Evolutionary conservation across 2,888 invertebrate genomes (phyloP).

Genomic region (Brachyptera putata): DNA sequence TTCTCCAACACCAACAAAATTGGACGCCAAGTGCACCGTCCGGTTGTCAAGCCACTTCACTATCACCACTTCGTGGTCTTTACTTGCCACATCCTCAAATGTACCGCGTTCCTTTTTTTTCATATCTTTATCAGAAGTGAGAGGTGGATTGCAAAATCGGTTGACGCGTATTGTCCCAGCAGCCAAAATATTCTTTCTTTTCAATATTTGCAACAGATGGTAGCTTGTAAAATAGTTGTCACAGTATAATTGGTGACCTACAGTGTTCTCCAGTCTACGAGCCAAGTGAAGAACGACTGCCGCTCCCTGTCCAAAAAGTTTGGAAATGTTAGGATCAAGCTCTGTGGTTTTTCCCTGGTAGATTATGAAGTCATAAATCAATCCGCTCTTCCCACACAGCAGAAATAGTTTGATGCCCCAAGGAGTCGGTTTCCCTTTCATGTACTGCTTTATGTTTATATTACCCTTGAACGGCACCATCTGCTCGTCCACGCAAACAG

Average conservation of each 20-base stretch:
- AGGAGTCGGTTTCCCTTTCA: conserved; percentile 36
- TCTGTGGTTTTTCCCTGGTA: conserved; percentile 41
- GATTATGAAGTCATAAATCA: conserved; percentile 37
- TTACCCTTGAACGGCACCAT: conserved; percentile 39
- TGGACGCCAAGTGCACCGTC: conserved; percentile 37
- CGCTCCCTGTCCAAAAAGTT: conserved; percentile 24
- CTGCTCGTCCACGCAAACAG: conserved; percentile 38
- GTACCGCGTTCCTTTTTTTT: conserved; percentile 26
- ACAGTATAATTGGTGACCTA: conserved; percentile 26
- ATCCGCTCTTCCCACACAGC: conserved; percentile 36
- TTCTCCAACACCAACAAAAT: conserved; percentile 36
- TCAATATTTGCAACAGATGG: conserved; percentile 21
- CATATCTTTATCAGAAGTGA: conserved; percentile 28
- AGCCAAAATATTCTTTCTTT: conserved; percentile 20
- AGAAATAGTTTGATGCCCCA: conserved; percentile 38
- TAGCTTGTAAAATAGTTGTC: conserved; percentile 31
- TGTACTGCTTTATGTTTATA: conserved; percentile 37
- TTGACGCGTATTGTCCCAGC: conserved; percentile 22
- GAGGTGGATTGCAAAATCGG: conserved; percentile 24
- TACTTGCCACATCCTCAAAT: conserved; percentile 31
- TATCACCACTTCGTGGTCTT: conserved; percentile 31
- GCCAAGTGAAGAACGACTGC: conserved; percentile 30
- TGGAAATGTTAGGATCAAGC: conserved; percentile 28
- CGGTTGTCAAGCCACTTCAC: conserved; percentile 38
- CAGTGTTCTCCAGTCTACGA: not conserved